A percentile compares a stretch with the other conserved stretches of the same genome.
Evolutionary conservation across 2,113 vertebrate species (phyloP).

Genomic region (Hippopotamus amphibius): DNA sequence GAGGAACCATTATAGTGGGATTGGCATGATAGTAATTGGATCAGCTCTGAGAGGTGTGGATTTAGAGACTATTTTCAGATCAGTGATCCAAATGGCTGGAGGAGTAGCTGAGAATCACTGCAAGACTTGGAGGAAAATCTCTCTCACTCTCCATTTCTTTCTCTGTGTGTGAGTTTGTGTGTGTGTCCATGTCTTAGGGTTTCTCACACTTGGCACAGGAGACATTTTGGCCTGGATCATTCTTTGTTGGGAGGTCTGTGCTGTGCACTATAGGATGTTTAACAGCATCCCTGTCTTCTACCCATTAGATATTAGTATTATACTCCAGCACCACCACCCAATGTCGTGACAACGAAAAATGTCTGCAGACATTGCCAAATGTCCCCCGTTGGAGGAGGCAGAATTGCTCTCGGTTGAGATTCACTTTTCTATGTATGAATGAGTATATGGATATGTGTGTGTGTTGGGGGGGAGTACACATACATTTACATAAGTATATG

Average conservation of each 20-base stretch:
- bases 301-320: neutral
- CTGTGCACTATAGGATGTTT: neutral
- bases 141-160: neutral
- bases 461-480: neutral
- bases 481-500: neutral
- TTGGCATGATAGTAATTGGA: neutral
- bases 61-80: neutral
- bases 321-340: neutral
- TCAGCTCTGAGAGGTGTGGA: neutral
- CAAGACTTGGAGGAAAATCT: neutral
- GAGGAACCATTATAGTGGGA: neutral
- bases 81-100: neutral
- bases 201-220: neutral
- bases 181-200: neutral
- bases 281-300: neutral
- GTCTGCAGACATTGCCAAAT: neutral
- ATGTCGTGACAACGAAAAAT: neutral
- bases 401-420: neutral
- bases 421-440: neutral
- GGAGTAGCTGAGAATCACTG: neutral
- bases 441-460: neutral
- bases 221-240: neutral
- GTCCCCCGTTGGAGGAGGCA: neutral
- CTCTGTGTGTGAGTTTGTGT: neutral
- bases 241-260: neutral